Evolutionary conservation across 2,113 vertebrate genomes (phyloP).

Genomic region (Laterallus jamaicensis): DNA sequence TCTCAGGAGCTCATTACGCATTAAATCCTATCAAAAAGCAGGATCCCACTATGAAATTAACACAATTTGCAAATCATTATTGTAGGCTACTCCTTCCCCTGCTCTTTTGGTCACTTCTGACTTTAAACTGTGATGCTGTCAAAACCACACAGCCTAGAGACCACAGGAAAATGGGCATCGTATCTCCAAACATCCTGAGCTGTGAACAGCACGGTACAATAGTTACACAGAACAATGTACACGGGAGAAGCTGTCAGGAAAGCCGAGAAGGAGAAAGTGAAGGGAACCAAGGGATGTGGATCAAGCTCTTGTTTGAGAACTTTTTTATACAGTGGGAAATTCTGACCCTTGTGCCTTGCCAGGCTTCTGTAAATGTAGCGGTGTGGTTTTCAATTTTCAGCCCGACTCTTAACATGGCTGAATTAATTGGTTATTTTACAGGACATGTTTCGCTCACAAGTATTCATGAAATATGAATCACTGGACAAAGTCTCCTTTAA

Average conservation of each 20-base stretch:
- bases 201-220: not conserved
- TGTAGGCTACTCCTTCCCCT: slow-evolving; percentile 10
- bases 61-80: slow-evolving; percentile 68
- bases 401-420: not conserved
- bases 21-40: slow-evolving; percentile 74
- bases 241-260: slow-evolving; percentile 29
- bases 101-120: not conserved
- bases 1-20: slow-evolving; percentile 72
- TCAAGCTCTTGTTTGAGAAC: not conserved
- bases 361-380: not conserved
- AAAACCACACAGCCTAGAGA: not conserved
- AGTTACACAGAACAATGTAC: not conserved
- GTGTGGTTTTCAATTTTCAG: not conserved
- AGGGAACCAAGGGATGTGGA: slow-evolving; percentile 2
- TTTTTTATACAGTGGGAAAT: not conserved
- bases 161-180: not conserved
- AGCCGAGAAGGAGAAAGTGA: not conserved
- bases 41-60: slow-evolving; percentile 69
- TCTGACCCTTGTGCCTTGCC: not conserved
- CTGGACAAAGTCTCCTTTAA: slow-evolving; percentile 41
- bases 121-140: not conserved
- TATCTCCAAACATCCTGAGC: not conserved
- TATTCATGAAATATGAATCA: slow-evolving; percentile 67
- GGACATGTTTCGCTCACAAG: slow-evolving; percentile 25
- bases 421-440: slow-evolving; percentile 65